Percentiles rank a stretch among this genome's conserved stretches.
Evolutionary conservation across 2,113 vertebrate genomes (phyloP).

Genomic region (Polyodon spathula): DNA sequence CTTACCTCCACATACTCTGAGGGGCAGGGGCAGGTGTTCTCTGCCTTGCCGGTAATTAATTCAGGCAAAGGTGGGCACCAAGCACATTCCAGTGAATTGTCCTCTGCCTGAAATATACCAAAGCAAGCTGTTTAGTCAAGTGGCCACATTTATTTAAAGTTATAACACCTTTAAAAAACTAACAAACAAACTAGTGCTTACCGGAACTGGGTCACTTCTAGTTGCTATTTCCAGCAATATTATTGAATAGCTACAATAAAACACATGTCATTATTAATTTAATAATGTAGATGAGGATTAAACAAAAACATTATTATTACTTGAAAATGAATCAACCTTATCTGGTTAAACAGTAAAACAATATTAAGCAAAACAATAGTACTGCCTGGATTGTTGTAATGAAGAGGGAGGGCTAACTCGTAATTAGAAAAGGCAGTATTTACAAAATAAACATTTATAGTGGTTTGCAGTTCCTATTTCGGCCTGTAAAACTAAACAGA

Average conservation of each 20-base stretch:
- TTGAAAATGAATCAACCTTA: background rate
- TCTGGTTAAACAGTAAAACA: too few relatives aligned
- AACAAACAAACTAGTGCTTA: slow-evolving; percentile 39
- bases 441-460: too few relatives aligned
- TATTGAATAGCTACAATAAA: slow-evolving; percentile 62
- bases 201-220: slow-evolving; percentile 56
- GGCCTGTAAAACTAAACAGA: too few relatives aligned
- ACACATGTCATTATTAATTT: background rate
- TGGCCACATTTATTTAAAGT: background rate
- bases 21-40: slow-evolving; percentile 64
- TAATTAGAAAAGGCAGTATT: too few relatives aligned
- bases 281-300: background rate
- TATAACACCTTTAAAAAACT: background rate
- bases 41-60: slow-evolving; percentile 62
- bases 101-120: slow-evolving; percentile 46
- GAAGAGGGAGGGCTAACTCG: too few relatives aligned
- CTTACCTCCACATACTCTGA: slow-evolving; percentile 62
- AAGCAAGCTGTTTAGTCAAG: background rate
- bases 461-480: too few relatives aligned
- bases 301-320: background rate
- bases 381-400: too few relatives aligned
- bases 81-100: slow-evolving; percentile 45
- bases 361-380: too few relatives aligned
- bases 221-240: slow-evolving; percentile 74
- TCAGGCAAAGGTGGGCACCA: slow-evolving; percentile 61